Base-by-base conservation (phyloP, 2,888 invertebrate genomes). In the Ennomos erosarius region DNA sequence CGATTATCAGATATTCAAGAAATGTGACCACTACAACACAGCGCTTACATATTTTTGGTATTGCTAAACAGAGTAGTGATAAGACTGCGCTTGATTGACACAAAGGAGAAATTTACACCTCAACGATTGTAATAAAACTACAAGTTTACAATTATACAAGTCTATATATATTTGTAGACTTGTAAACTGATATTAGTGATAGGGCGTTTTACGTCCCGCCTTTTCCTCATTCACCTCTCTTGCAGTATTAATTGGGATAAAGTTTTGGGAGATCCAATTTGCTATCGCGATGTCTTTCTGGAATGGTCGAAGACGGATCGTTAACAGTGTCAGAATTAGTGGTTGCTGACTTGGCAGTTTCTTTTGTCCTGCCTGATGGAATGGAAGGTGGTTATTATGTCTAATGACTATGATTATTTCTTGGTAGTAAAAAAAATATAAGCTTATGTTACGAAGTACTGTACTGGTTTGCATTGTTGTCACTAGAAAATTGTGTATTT, bases 251-350 rank as follows among this genome's bases (percentile, higher is more conserved):
- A 58, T 62, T 62, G 58, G 61, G 52, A 48, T 62, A 55, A 45
- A 62, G 62, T 62, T 58, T 55, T 38, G 55, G 47, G 48, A 51
- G 53, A 58, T 62, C 55, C 55, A 58, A 58, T 72, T 73, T 70
- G 60, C 73, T 61, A 35, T 67, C 63, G 47, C 55, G 49, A 52
- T 55, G 51, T 61, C 52, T 55, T 55, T 39, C 52, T 52, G 45
- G 49, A 49, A 55, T 39, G 51, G 40, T 45, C 33, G 53, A 43
- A 60, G 55, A 55, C 11, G 59, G 43, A 60, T 51, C 16, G 55
- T 55, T 55, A 60, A 51, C 53, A 43, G 36, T 42, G 38, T 10
- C 34, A 10, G 51, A 45, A 54, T 60, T 60, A 55, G 55, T 12
- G 51, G 43, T 26, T 13, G 38, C 8, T 60, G 59, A 59, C 62